Percentiles rank a stretch among this genome's conserved stretches.
phyloP scores from a whole-genome alignment of 2,797 vertebrate genomes.

The Peromyscus eremicus region DNA sequence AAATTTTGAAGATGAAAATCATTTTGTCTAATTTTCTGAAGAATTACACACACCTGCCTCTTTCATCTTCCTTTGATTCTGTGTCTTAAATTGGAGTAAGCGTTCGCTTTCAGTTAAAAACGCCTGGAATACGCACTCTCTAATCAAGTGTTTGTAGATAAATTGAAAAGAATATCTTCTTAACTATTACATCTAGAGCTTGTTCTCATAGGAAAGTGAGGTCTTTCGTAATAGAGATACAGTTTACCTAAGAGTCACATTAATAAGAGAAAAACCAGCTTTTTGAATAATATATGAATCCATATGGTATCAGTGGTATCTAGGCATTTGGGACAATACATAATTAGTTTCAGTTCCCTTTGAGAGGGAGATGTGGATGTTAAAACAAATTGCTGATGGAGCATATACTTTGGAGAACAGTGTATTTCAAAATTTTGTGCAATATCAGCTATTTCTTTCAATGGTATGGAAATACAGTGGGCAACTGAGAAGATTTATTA shows the following conservation, averaged over 20 bases:
- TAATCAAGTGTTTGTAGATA: constrained; percentile 65
- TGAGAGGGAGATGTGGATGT: constrained; percentile 78
- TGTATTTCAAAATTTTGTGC: constrained; percentile 77
- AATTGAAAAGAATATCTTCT: constrained; percentile 61
- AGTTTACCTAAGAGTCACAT: constrained; percentile 80
- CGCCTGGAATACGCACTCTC: constrained; percentile 33
- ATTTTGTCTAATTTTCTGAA: constrained; percentile 59
- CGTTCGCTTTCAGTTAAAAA: constrained; percentile 53
- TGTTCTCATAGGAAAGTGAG: constrained; percentile 70
- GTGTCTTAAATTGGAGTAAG: constrained; percentile 8
- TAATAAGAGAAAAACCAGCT: constrained; percentile 72
- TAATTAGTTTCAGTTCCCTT: constrained; percentile 83
- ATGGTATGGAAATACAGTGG: constrained; percentile 66
- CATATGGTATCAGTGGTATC: constrained; percentile 75
- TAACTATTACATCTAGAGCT: constrained; percentile 66
- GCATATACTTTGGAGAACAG: constrained; percentile 75
- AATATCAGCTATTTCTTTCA: constrained; percentile 79
- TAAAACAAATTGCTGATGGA: constrained; percentile 81
- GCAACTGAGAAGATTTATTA: constrained; percentile 78
- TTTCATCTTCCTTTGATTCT: constrained; percentile 61
- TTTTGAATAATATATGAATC: constrained; percentile 81
- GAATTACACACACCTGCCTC: constrained; percentile 48
- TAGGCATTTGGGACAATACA: constrained; percentile 80
- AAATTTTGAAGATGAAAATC: constrained; percentile 58
- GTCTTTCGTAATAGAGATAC: constrained; percentile 72